These are phyloP conservation scores for Arvicanthis niloticus DNA, from an alignment of 2,113 vertebrate genomes.

Conservation along the genomic window DNA sequence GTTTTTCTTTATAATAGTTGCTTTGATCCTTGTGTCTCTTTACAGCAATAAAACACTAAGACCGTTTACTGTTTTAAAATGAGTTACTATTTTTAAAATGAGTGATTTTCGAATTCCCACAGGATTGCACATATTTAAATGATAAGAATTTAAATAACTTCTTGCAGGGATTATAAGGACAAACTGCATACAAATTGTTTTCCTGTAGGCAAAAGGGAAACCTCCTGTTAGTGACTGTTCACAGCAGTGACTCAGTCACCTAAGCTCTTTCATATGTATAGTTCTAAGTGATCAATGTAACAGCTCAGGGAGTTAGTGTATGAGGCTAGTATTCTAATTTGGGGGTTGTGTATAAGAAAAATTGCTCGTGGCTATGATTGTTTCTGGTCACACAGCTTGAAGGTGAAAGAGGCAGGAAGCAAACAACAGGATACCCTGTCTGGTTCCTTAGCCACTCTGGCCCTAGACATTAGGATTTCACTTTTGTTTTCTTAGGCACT, in stretches of 20 bases:
- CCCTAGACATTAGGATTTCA: background rate
- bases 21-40: background rate
- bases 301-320: background rate
- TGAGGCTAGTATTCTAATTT: background rate
- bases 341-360: background rate
- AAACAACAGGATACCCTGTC: background rate
- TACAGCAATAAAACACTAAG: background rate
- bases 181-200: slow-evolving; percentile 30
- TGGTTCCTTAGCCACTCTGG: background rate
- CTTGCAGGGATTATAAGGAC: background rate
- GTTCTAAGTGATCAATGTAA: background rate
- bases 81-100: background rate
- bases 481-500: background rate
- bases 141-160: background rate
- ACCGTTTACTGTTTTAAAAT: background rate
- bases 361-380: background rate
- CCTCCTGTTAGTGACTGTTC: background rate
- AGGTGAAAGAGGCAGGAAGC: background rate
- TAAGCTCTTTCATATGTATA: background rate
- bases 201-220: slow-evolving; percentile 19
- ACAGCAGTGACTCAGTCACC: background rate
- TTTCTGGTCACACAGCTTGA: background rate
- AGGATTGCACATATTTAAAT: background rate
- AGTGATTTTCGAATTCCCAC: background rate
- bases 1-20: background rate